A percentile compares a stretch with the other conserved stretches of the same genome.
Conservation (phyloP, 2,888 invertebrate genomes). For the Dermolepida albohirtum region DNA sequence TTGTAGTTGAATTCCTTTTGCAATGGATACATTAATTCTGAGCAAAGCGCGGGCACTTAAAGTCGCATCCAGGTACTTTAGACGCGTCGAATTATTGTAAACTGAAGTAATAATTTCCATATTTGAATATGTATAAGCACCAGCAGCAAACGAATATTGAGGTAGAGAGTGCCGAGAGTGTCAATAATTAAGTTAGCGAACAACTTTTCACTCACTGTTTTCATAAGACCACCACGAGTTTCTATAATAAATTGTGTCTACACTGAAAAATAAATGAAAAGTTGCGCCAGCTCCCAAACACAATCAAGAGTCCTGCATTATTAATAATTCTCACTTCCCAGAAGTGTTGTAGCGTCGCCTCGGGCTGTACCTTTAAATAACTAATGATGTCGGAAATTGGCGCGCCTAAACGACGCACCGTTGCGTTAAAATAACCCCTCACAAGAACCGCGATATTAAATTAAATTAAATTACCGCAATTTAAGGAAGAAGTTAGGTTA, state of each 20-base stretch:
- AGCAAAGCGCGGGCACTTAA: slow-evolving; percentile 45
- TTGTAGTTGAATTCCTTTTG: slow-evolving; percentile 26
- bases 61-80: slow-evolving; percentile 50
- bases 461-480: slow-evolving; percentile 55
- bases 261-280: slow-evolving; percentile 51
- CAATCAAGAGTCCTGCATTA: slow-evolving; percentile 52
- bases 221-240: slow-evolving; percentile 44
- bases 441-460: slow-evolving; percentile 51
- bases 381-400: slow-evolving; percentile 49
- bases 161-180: slow-evolving; percentile 46
- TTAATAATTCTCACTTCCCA: slow-evolving; percentile 51
- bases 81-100: slow-evolving; percentile 53
- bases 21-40: slow-evolving; percentile 25
- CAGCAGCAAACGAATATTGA: slow-evolving; percentile 29
- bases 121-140: slow-evolving; percentile 54
- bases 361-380: slow-evolving; percentile 49
- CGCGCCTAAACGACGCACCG: slow-evolving; percentile 41
- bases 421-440: slow-evolving; percentile 48
- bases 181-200: slow-evolving; percentile 53
- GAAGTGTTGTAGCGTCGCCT: slow-evolving; percentile 49
- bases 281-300: slow-evolving; percentile 48
- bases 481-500: slow-evolving; percentile 58
- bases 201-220: slow-evolving; percentile 50
- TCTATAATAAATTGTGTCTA: slow-evolving; percentile 53
- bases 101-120: slow-evolving; percentile 52